Conservation (phyloP, 2,113 vertebrate genomes). For the Dipodomys merriami region DNA sequence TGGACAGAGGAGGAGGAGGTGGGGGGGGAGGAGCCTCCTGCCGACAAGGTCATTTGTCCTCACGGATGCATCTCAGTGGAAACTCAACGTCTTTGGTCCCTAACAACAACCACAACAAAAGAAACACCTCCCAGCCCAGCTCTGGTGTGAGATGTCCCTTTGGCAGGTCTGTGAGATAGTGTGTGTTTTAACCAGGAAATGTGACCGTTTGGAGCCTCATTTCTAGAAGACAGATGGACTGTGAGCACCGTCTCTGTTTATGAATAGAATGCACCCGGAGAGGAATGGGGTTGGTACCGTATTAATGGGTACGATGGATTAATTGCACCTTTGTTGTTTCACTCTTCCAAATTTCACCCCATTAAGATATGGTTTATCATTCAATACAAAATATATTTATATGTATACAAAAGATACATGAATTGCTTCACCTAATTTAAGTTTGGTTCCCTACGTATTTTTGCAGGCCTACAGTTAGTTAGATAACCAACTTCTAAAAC, state of each 20-base stretch:
- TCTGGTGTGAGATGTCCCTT: neutral
- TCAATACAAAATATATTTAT: neutral
- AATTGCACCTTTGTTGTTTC: no score
- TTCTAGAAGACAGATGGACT: constrained; percentile 10
- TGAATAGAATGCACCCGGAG: neutral
- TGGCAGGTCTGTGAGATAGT: neutral
- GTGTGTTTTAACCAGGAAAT: constrained; percentile 9
- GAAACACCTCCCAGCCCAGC: neutral
- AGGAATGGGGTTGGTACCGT: neutral
- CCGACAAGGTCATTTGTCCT: neutral
- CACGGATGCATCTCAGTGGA: neutral
- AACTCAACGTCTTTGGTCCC: neutral
- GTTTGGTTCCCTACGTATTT: neutral
- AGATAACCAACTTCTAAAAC: neutral
- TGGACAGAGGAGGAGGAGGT: neutral
- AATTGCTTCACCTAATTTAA: neutral
- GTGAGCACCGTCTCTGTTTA: neutral
- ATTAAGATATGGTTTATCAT: neutral
- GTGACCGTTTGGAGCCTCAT: neutral
- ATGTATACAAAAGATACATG: neutral
- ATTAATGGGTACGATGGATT: no score
- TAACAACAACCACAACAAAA: neutral
- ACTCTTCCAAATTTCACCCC: neutral
- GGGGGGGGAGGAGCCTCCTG: neutral
- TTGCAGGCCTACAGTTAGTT: neutral